Percentiles rank a stretch among this genome's conserved stretches.
Conservation (phyloP, 2,113 vertebrate species). For the Cettia cetti region DNA sequence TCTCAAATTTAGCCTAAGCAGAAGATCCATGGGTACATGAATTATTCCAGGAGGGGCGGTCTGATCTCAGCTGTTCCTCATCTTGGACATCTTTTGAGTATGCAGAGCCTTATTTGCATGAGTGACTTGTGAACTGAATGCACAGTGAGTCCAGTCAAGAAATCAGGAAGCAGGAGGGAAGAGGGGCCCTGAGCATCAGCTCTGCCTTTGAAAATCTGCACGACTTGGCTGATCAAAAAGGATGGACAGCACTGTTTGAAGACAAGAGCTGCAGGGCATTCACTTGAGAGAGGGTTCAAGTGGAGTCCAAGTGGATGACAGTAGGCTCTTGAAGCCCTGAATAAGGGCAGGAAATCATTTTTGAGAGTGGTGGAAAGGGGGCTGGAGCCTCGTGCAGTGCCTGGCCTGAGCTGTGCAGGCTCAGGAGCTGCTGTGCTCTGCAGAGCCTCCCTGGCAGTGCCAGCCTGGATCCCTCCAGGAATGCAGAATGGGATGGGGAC, state of each 20-base stretch:
- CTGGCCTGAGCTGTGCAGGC: too few relatives aligned
- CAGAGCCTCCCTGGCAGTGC: neutral
- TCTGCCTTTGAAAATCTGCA: constrained; percentile 3
- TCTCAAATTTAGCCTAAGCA: neutral
- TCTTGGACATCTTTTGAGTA: neutral
- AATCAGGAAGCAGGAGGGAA: neutral
- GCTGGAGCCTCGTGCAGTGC: neutral
- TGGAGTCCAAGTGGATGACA: neutral
- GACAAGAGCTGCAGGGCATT: neutral
- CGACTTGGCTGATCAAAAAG: neutral
- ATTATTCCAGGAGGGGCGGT: neutral
- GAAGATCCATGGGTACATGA: neutral
- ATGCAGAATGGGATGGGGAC: rapidly evolving
- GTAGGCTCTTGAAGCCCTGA: neutral
- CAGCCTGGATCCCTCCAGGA: neutral
- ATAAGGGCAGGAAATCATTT: neutral
- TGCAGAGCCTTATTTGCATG: neutral
- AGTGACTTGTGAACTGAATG: neutral
- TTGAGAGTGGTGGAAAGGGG: neutral
- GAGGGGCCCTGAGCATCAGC: neutral
- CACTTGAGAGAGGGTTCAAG: neutral
- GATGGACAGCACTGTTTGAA: neutral
- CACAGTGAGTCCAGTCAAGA: neutral
- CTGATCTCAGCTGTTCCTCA: neutral
- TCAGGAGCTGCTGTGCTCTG: neutral